A percentile compares a stretch with the other conserved stretches of the same genome.
Conservation (phyloP, 2,888 invertebrate species). For the Loripinus fragilis region DNA sequence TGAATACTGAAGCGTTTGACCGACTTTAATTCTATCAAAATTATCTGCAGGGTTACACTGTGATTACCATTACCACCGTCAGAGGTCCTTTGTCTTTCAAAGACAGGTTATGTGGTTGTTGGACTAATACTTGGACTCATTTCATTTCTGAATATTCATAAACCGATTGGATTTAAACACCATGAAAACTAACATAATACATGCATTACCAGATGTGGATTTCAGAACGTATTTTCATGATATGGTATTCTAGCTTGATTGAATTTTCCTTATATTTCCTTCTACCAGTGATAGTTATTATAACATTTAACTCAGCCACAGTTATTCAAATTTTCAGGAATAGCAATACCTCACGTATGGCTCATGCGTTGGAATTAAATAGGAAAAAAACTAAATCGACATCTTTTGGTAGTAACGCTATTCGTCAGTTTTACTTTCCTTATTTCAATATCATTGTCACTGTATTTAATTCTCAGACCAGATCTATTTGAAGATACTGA, state of each 20-base stretch:
- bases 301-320: background rate
- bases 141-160: no score
- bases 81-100: background rate
- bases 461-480: background rate
- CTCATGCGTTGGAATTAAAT: background rate
- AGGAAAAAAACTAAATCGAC: background rate
- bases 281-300: background rate
- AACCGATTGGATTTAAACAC: no score
- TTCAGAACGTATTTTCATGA: background rate
- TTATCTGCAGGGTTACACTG: no score
- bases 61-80: no score
- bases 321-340: background rate
- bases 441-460: background rate
- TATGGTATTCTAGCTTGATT: background rate
- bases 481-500: background rate
- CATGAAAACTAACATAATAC: no score
- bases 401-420: background rate
- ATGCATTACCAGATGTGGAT: background rate
- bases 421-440: background rate
- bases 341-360: no score
- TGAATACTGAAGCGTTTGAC: no score
- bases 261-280: background rate
- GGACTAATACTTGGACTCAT: no score
- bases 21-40: no score
- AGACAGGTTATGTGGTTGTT: no score